Evolutionary conservation across 2,888 invertebrate genomes (phyloP), one percentile per base, ranked within the genome.

Genomic region (Hemicrepidius hirtus): DNA sequence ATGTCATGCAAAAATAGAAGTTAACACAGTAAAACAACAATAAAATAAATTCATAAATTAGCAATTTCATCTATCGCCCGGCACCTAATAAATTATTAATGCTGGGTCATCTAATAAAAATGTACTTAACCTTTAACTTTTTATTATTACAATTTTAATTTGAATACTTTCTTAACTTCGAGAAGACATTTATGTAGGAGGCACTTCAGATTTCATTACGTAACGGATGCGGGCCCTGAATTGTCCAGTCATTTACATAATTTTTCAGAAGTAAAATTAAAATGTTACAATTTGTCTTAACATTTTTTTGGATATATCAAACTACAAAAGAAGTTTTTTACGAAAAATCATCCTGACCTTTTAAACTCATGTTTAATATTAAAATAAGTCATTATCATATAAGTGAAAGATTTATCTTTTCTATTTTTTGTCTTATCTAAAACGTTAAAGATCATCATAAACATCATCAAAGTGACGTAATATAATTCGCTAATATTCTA

Each of bases 111-210:
- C 32, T 53, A 53, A 53, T 53, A 53, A 53, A 53, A 53, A 53
- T 53, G 53, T 53, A 53, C 32, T 53, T 53, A 53, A 53, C 53
- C 53, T 53, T 53, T 53, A 53, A 21, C 49, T 53, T 53, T 53
- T 53, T 53, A 53, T 32, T 28, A 53, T 53, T 13, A 1, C 53
- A 53, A 13, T 32, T 32, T 53, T 32, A 53, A 53, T 53, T 28
- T 53, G 53, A 28, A 28, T 53, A 28, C 21, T 28, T 53, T 53
- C 20, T 20, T 28, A 53, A 28, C 28, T 13, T 13, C 3, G 28
- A 24, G 24, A 24, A 53, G 32, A 24, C 24, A 28, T 53, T 53
- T 53, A 28, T 24, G 53, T 53, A 32, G 53, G 53, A 53, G 53
- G 53, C 53, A 28, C 28, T 50, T 21, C 50, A 50, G 10, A 28